A percentile compares a stretch with the other conserved stretches of the same genome.
Conservation (phyloP, 2,797 vertebrate genomes). For the Lerista edwardsae region DNA sequence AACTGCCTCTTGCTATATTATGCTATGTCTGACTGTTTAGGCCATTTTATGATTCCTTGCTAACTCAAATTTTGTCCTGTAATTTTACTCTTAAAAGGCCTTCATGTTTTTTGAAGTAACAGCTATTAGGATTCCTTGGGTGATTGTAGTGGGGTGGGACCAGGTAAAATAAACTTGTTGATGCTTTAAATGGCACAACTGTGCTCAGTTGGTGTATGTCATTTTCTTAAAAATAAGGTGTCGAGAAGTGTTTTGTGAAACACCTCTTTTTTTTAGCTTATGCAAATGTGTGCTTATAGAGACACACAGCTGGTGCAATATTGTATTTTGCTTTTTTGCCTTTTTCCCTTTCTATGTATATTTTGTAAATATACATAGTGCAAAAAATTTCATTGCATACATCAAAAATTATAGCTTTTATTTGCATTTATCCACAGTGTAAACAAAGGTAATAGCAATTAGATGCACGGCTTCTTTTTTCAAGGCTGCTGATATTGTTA, state of each 20-base stretch:
- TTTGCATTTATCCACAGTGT: slow-evolving; percentile 58
- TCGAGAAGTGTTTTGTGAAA: slow-evolving; percentile 60
- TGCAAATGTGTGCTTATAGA: slow-evolving; percentile 45
- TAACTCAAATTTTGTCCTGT: slow-evolving; percentile 20
- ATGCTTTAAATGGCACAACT: slow-evolving; percentile 30
- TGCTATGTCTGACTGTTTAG: neutral
- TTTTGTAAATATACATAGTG: slow-evolving; percentile 74
- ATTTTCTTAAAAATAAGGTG: slow-evolving; percentile 35
- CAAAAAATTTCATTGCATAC: slow-evolving; percentile 68
- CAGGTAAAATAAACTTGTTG: slow-evolving; percentile 39
- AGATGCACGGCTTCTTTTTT: slow-evolving; percentile 49
- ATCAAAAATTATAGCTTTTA: slow-evolving; percentile 67
- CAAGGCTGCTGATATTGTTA: slow-evolving; percentile 18
- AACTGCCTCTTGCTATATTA: neutral
- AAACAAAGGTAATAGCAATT: slow-evolving; percentile 18
- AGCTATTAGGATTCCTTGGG: neutral
- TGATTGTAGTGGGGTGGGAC: slow-evolving; percentile 9
- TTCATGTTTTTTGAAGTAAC: slow-evolving; percentile 23
- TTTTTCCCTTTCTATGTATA: slow-evolving; percentile 70
- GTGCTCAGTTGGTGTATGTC: slow-evolving; percentile 42
- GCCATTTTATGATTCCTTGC: slow-evolving; percentile 13
- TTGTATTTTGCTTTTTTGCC: slow-evolving; percentile 57
- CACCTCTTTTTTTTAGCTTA: slow-evolving; percentile 46
- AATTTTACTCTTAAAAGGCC: slow-evolving; percentile 11
- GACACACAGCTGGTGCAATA: slow-evolving; percentile 17